Evolutionary conservation across 2,888 invertebrate species (phyloP).

Genomic region (Slavum lentiscoides): DNA sequence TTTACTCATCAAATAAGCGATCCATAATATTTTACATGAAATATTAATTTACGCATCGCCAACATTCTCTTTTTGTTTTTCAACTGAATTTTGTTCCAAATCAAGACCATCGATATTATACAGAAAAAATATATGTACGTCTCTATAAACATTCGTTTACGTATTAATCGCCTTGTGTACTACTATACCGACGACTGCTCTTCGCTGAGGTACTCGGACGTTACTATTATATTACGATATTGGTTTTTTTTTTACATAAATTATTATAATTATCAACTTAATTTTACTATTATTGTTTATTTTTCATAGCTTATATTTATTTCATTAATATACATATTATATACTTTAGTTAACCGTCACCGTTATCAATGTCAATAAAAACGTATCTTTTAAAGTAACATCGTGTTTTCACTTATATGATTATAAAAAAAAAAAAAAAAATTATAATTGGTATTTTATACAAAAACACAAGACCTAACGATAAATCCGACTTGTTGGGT

Average conservation of each 20-base stretch:
- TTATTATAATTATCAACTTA: constrained; percentile 2
- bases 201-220: background rate
- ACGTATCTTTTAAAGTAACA: background rate
- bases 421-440: no score
- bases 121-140: no score
- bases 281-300: constrained; percentile 9
- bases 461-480: no score
- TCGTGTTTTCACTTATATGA: background rate
- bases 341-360: constrained; percentile 11
- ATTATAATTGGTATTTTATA: no score
- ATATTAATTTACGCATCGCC: no score
- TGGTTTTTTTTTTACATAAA: constrained; percentile 12
- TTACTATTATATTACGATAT: background rate
- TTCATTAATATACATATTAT: background rate
- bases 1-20: background rate
- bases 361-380: constrained; percentile 20
- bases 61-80: no score
- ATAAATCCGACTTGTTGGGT: no score
- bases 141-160: no score
- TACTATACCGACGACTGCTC: constrained; percentile 6
- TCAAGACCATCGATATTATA: no score
- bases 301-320: constrained; percentile 3
- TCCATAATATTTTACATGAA: background rate
- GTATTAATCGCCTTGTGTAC: no score
- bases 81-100: no score